These are phyloP conservation scores for Heterodera schachtii DNA, from an alignment of 1,140 invertebrate genomes.

Conservation along the genomic window DNA sequence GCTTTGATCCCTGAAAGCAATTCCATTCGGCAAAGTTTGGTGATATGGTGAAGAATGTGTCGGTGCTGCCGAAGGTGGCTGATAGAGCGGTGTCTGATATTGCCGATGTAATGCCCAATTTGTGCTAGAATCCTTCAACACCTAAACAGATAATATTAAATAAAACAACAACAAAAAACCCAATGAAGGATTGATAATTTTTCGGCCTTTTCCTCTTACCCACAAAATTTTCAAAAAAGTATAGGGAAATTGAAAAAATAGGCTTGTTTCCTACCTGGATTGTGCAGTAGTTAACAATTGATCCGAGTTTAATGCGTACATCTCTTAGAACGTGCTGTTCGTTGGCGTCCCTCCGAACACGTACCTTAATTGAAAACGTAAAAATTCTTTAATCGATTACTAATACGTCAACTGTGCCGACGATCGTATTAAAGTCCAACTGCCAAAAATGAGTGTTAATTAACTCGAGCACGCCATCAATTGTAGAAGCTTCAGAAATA, in stretches of 20 bases:
- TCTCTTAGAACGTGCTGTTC: conserved; percentile 73
- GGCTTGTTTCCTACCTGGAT: conserved; percentile 61
- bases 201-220: no score
- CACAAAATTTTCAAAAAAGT: no score
- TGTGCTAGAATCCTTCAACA: conserved; percentile 22
- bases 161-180: background rate
- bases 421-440: conserved; percentile 72
- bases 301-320: conserved; percentile 71
- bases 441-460: conserved; percentile 76
- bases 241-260: no score
- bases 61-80: conserved; percentile 1
- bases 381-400: background rate
- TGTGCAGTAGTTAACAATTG: conserved; percentile 71
- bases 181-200: no score
- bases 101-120: conserved; percentile 19
- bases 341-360: conserved; percentile 73
- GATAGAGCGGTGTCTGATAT: conserved; percentile 17
- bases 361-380: conserved; percentile 64
- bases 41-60: background rate
- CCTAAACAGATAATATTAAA: background rate
- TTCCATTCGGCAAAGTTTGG: background rate
- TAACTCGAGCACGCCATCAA: conserved; percentile 76
- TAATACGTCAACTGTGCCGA: conserved; percentile 46
- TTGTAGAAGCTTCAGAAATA: conserved; percentile 71
- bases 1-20: background rate